These are phyloP conservation scores for Drosophila fulvimacula DNA, from an alignment of 2,888 invertebrate species.

Conservation along the genomic window DNA sequence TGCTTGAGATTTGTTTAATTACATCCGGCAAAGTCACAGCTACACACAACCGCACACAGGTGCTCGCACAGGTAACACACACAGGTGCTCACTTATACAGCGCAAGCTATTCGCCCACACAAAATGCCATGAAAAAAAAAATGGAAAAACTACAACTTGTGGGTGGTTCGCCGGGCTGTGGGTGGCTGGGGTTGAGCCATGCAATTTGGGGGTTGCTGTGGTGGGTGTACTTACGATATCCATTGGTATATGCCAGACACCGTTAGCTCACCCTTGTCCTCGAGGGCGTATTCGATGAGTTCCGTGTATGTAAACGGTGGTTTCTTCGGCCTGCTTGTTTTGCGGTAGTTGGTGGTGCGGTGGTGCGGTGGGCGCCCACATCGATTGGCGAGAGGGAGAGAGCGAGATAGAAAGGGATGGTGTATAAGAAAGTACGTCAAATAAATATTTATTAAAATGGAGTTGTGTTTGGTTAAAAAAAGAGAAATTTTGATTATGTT, in stretches of 20 bases:
- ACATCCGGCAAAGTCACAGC: slow-evolving; percentile 63
- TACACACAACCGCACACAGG: slow-evolving; percentile 13
- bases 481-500: not conserved
- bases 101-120: slow-evolving; percentile 22
- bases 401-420: slow-evolving; percentile 4
- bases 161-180: not conserved
- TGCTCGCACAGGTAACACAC: slow-evolving; percentile 10
- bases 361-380: slow-evolving; percentile 40
- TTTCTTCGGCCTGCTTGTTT: slow-evolving; percentile 88
- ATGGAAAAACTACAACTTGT: not conserved
- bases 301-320: slow-evolving; percentile 96
- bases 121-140: slow-evolving; percentile 63
- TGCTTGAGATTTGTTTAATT: slow-evolving; percentile 78
- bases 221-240: slow-evolving; percentile 92
- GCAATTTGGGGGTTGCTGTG: slow-evolving; percentile 13
- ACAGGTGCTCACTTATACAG: slow-evolving; percentile 7
- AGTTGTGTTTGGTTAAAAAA: not conserved
- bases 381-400: slow-evolving; percentile 49
- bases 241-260: slow-evolving; percentile 96
- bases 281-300: slow-evolving; percentile 93
- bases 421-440: slow-evolving; percentile 23
- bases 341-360: slow-evolving; percentile 70
- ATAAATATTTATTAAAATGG: slow-evolving; percentile 32
- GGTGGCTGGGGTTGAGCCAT: slow-evolving; percentile 2
- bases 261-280: slow-evolving; percentile 94